A percentile compares a stretch with the other conserved stretches of the same genome.
Conservation (phyloP, 2,888 invertebrate genomes). For the Oeneis ivallda region DNA sequence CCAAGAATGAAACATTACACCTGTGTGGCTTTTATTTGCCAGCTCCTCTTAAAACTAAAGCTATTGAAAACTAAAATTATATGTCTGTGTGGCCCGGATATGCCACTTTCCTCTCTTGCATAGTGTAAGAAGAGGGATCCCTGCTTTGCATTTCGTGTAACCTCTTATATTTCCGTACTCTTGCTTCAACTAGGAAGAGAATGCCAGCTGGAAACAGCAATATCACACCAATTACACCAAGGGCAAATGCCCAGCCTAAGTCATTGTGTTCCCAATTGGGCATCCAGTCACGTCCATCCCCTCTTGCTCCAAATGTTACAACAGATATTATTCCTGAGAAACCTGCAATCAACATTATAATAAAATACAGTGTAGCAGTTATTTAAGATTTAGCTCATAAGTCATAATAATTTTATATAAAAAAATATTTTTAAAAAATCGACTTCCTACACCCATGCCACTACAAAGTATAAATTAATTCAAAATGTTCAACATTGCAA, state of each 20-base stretch:
- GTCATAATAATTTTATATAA: too few species aligned
- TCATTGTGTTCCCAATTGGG: conserved; percentile 98
- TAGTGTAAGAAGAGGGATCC: conserved; percentile 84
- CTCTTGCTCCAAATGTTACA: conserved; percentile 93
- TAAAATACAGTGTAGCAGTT: too few species aligned
- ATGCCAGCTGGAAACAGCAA: conserved; percentile 88
- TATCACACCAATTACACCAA: conserved; percentile 90
- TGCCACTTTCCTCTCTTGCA: conserved; percentile 84
- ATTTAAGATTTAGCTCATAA: too few species aligned
- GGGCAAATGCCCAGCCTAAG: conserved; percentile 95
- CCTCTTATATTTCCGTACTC: conserved; percentile 88
- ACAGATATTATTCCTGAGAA: conserved; percentile 91
- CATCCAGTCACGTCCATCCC: conserved; percentile 97
- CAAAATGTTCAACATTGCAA: too few species aligned
- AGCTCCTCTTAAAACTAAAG: not conserved
- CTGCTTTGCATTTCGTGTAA: conserved; percentile 86
- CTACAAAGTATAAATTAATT: too few species aligned
- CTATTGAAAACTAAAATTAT: conserved; percentile 63
- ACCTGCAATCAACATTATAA: conserved; percentile 71
- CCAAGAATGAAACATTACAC: too few species aligned
- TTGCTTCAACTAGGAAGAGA: conserved; percentile 91
- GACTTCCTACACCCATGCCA: too few species aligned
- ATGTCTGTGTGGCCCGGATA: conserved; percentile 87
- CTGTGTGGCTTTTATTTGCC: too few species aligned
- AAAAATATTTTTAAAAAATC: too few species aligned